These are phyloP conservation scores for Sebastolobus alascanus DNA, from an alignment of 2,797 vertebrate species.

Conservation along the genomic window DNA sequence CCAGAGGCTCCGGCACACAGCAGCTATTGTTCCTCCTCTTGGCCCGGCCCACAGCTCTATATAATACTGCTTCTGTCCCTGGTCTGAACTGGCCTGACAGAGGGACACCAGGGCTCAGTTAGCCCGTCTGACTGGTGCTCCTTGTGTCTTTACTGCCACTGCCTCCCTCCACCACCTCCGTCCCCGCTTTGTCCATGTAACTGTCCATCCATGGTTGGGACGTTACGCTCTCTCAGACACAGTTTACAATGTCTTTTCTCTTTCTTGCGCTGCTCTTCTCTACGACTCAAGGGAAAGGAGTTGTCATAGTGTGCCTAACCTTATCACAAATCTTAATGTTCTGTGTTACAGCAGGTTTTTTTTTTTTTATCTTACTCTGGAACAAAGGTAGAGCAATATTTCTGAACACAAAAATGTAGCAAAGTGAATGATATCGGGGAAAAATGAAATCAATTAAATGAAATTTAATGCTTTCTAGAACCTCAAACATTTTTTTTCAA, in stretches of 20 bases:
- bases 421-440: background rate
- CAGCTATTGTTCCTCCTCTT: conserved; percentile 82
- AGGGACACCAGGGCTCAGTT: conserved; percentile 69
- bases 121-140: conserved; percentile 67
- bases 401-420: background rate
- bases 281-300: background rate
- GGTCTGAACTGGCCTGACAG: conserved; percentile 62
- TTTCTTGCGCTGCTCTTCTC: background rate
- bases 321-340: background rate
- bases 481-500: too few species aligned
- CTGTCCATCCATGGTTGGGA: conserved; percentile 3
- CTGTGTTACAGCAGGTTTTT: background rate
- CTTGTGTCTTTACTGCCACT: conserved; percentile 68
- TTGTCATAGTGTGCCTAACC: background rate
- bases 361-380: background rate
- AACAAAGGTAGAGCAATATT: background rate
- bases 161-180: conserved; percentile 44
- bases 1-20: conserved; percentile 79
- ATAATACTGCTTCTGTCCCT: conserved; percentile 86
- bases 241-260: conserved; percentile 1
- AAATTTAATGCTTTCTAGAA: background rate
- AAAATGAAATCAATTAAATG: background rate
- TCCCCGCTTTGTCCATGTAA: conserved; percentile 16
- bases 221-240: background rate
- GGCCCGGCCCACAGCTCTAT: conserved; percentile 63